phyloP scores from a whole-genome alignment of 1,140 invertebrate species.

The Phocides pigmalion region DNA sequence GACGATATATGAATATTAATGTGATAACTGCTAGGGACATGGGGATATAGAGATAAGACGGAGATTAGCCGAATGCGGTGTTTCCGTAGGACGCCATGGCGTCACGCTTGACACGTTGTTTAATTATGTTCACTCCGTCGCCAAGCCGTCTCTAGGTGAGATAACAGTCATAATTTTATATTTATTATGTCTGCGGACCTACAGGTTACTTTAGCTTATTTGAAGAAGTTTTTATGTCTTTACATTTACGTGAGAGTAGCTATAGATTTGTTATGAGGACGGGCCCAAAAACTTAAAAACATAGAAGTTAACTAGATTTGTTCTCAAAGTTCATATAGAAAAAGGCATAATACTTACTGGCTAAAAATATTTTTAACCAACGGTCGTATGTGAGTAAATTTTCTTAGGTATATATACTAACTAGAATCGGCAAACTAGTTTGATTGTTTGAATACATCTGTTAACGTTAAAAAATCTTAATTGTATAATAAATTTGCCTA shows the following conservation, averaged over 20 bases:
- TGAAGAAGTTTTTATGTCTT: not conserved
- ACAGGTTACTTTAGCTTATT: not conserved
- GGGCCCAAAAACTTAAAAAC: no score
- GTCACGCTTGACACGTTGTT: not conserved
- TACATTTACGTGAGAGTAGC: not conserved
- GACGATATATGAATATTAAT: not conserved
- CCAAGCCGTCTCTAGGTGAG: constrained; percentile 18
- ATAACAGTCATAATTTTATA: constrained; percentile 10
- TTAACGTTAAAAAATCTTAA: no score
- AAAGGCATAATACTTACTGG: no score
- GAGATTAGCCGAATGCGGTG: not conserved
- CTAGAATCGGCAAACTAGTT: no score
- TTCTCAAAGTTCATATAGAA: no score
- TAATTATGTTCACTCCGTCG: constrained; percentile 8
- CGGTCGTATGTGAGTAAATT: no score
- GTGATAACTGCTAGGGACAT: not conserved
- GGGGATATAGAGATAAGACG: not conserved
- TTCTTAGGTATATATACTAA: no score
- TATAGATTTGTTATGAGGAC: no score
- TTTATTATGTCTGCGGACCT: not conserved
- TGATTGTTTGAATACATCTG: no score
- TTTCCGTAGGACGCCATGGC: not conserved
- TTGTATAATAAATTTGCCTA: no score
- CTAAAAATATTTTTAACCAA: no score
- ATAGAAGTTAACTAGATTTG: no score